Base-by-base conservation (phyloP, 2,888 invertebrate species). In the Venustoraphidia nigricollis region DNA sequence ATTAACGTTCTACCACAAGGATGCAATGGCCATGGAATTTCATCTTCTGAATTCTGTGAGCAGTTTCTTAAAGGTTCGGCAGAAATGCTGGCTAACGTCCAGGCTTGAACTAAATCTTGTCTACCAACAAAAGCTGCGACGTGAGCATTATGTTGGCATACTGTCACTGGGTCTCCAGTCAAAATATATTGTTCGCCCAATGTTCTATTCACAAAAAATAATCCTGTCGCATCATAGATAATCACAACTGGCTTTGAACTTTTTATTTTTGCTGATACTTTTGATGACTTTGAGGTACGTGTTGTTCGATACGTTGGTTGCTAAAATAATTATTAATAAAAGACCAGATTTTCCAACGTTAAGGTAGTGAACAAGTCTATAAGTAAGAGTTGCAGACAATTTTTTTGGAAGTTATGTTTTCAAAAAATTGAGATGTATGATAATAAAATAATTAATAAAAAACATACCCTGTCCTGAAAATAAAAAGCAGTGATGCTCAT, bases 1-100 rank as follows among this genome's bases (percentile, higher is more conserved):
- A 95, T 74, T 57, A 94, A 68, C 57, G 79, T 79, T 61, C 83
- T 81, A 53, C 93, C 92, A 57, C 93, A 88, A 0, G 95, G 93
- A 70, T 90, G 88, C 45, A 77, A 73, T 4, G 79, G 73, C 85
- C 88, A 88, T 45, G 84, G 83, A 60, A 81, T 76, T 52, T 78
- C 79, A 58, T 81, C 78, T 57, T 85, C 81, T 6, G 57, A 56
- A 48, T 61, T 62, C n/a, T 17, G 11, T 10, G 48, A 38, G 3
- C 36, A 35, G 37, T 49, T 49, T 11, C 54, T 53, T 9, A 71
- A 62, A 0, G 73, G 64, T 1, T 66, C 66, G 9, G 79, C 77
- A 35, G 86, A 79, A 46, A 88, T 69, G 54, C 83, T 83, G 2
- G 89, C 86, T 55, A 93, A 68, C 35, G 79, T 79, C 94, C 94